These are phyloP conservation scores for Sigmodon hispidus DNA, from an alignment of 2,113 vertebrate genomes.

Conservation along the genomic window DNA sequence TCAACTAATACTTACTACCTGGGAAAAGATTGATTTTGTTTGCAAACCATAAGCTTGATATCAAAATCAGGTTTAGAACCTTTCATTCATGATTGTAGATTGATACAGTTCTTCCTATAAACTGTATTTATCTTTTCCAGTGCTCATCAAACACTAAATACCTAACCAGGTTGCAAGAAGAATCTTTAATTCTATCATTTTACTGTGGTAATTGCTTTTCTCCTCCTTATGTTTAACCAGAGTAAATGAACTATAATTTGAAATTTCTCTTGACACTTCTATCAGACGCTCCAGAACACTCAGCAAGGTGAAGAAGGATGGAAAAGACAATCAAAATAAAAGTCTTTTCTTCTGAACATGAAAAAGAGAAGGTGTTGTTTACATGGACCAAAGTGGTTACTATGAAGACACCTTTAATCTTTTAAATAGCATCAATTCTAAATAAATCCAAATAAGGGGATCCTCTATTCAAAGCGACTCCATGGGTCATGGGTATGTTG, in stretches of 20 bases:
- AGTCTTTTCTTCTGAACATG: conserved; percentile 44
- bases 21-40: conserved; percentile 83
- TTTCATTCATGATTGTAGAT: conserved; percentile 83
- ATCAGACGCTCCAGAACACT: conserved; percentile 85
- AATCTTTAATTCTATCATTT: conserved; percentile 89
- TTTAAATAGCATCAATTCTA: neutral
- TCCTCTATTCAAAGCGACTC: neutral
- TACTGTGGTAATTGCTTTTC: conserved; percentile 88
- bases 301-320: conserved; percentile 81
- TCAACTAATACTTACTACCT: conserved; percentile 70
- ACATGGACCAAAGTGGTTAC: neutral
- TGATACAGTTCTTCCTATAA: conserved; percentile 83
- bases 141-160: conserved; percentile 87
- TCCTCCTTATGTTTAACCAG: conserved; percentile 88
- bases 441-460: neutral
- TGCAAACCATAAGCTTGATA: conserved; percentile 84
- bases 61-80: conserved; percentile 84
- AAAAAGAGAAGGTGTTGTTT: neutral
- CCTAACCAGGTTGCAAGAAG: conserved; percentile 85
- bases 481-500: neutral
- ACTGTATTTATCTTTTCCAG: conserved; percentile 86
- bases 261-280: conserved; percentile 87
- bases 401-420: neutral
- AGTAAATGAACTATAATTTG: conserved; percentile 89
- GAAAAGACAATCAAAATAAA: conserved; percentile 83